Evolutionary conservation across 2,797 vertebrate species (phyloP), one percentile per base, ranked within the genome.

Genomic region (Paedocypris micromegethes): DNA sequence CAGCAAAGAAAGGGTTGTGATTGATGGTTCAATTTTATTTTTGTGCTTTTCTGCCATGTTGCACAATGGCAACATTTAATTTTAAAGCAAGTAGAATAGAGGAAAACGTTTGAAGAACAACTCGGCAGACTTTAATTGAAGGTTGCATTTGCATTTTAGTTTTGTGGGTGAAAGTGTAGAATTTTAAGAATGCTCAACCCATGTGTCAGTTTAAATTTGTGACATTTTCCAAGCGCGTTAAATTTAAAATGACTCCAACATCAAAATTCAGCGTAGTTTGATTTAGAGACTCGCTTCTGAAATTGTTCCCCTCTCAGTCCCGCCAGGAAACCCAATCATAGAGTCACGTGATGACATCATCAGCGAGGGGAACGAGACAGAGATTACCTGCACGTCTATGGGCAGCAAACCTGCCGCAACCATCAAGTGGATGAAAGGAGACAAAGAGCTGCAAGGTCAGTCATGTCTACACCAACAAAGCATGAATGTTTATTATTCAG

Each of bases 351-450:
- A 98, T 61, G 94, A 98, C 47, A 83, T 91, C 0, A 93, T 94
- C 0, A 85, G 92, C 4, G 96, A 98, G 85, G 96, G 96, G 5
- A 97, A 98, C 47, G 94, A 96, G 88, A 94, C 97, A 0, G 95
- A 98, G 87, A 91, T 98, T 84, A 98, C 93, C 87, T 98, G 96
- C 85, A 96, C 89, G 0, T 92, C 94, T 80, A 92, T 93, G 82
- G 95, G 95, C 87, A 93, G 95, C 88, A 95, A 95, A 83, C 96
- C 96, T 56, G 92, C 94, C 63, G 93, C 94, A 23, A 90, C 89
- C 71, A 94, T 98, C 90, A 88, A 91, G 82, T 98, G 96, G 96
- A 93, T 96, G 91, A 98, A 97, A 84, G 94, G 93, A 66, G 93
- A 92, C 49, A 77, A 74, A 77, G 75, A 77, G 61, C 72, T 77